A percentile compares a stretch with the other conserved stretches of the same genome.
phyloP scores from a whole-genome alignment of 2,888 invertebrate genomes.

The Brenthis hecate region DNA sequence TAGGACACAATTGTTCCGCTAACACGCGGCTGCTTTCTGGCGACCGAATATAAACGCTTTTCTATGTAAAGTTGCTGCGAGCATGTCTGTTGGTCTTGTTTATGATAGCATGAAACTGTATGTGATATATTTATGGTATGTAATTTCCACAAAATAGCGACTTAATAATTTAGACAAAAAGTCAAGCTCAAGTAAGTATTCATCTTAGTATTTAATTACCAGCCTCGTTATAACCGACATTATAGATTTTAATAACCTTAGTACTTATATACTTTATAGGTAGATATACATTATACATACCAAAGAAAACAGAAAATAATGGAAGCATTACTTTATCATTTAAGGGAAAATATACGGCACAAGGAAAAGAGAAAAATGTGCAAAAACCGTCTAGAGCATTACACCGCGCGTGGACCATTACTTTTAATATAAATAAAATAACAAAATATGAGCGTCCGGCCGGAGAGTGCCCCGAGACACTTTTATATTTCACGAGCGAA shows the following conservation, averaged over 20 bases:
- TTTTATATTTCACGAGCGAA: conserved; percentile 75
- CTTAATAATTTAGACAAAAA: not conserved
- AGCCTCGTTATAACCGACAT: too few relatives aligned
- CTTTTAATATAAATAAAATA: conserved; percentile 83
- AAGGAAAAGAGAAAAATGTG: conserved; percentile 76
- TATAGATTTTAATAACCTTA: too few relatives aligned
- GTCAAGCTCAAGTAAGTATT: not conserved
- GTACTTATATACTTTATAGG: too few relatives aligned
- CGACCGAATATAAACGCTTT: conserved; percentile 54
- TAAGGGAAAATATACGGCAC: conserved; percentile 81
- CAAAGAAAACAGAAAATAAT: conserved; percentile 57
- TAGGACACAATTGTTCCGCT: conserved; percentile 58
- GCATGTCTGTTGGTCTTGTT: conserved; percentile 63
- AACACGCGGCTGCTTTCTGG: conserved; percentile 53
- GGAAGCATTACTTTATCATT: conserved; percentile 77
- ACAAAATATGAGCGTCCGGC: conserved; percentile 83
- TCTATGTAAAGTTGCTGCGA: conserved; percentile 63
- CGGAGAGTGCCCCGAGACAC: conserved; percentile 79
- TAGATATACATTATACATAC: conserved; percentile 33
- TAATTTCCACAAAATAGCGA: conserved; percentile 53
- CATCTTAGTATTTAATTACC: not conserved
- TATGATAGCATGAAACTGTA: conserved; percentile 47
- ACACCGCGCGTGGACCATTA: conserved; percentile 77
- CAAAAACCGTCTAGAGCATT: conserved; percentile 77
- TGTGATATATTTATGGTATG: conserved; percentile 59